A percentile compares a stretch with the other conserved stretches of the same genome.
Conservation (phyloP, 2,113 vertebrate species). For the Heterotis niloticus region DNA sequence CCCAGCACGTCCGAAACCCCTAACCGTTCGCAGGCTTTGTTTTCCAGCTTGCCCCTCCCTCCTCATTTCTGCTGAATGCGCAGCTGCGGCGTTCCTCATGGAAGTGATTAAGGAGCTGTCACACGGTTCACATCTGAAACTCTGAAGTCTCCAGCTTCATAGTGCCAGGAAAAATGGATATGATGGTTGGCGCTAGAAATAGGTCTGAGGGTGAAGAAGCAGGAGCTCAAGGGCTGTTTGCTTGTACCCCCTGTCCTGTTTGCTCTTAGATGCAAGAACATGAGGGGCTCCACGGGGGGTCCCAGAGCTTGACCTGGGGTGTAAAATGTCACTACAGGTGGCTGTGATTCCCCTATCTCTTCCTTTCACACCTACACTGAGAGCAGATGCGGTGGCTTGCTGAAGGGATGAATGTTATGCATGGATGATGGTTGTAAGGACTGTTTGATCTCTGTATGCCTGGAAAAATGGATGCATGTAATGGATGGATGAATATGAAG, state of each 20-base stretch:
- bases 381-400: slow-evolving; percentile 12
- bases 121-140: slow-evolving; percentile 73
- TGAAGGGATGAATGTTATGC: neutral
- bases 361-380: slow-evolving; percentile 12
- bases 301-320: neutral
- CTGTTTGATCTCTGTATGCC: too few relatives aligned
- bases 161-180: slow-evolving; percentile 21
- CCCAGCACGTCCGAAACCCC: slow-evolving; percentile 85
- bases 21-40: slow-evolving; percentile 75
- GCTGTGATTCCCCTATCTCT: slow-evolving; percentile 4
- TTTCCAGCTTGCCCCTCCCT: slow-evolving; percentile 70
- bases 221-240: neutral
- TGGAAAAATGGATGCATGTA: too few relatives aligned
- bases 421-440: too few relatives aligned
- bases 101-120: slow-evolving; percentile 81
- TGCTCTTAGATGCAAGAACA: neutral
- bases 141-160: slow-evolving; percentile 12
- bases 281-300: too few relatives aligned
- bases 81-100: slow-evolving; percentile 74
- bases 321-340: neutral
- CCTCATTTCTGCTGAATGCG: slow-evolving; percentile 93
- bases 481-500: too few relatives aligned
- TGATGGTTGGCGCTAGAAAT: slow-evolving; percentile 9
- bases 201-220: neutral
- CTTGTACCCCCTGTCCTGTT: neutral